Evolutionary conservation across 2,888 invertebrate species (phyloP).

Genomic region (Myopa tessellatipennis): DNA sequence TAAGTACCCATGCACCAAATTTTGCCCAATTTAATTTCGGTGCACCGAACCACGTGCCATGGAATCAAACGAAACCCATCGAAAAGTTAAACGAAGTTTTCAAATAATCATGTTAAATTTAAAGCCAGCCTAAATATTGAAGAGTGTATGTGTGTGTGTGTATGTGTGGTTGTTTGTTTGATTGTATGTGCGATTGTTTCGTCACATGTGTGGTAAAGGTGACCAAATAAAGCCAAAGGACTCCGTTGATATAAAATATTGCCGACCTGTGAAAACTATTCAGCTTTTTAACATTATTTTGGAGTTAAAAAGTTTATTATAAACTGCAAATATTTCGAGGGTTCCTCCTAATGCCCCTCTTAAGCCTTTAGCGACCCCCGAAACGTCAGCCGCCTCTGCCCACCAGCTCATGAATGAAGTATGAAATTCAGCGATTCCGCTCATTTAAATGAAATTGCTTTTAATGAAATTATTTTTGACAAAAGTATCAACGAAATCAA

Average conservation of each 20-base stretch:
- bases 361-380: too few relatives aligned
- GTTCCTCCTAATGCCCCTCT: too few relatives aligned
- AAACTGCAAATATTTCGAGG: too few relatives aligned
- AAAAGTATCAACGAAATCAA: neutral
- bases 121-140: neutral
- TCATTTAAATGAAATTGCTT: neutral
- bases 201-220: too few relatives aligned
- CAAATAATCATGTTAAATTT: neutral
- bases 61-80: neutral
- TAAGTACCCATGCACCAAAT: neutral
- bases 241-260: too few relatives aligned
- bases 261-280: too few relatives aligned
- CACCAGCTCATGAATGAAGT: neutral
- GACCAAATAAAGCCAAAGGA: too few relatives aligned
- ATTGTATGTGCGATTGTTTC: too few relatives aligned
- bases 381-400: too few relatives aligned
- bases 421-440: neutral
- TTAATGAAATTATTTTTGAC: conserved; percentile 8
- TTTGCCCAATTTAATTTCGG: neutral
- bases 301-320: too few relatives aligned
- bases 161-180: too few relatives aligned
- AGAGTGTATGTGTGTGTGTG: neutral
- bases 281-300: too few relatives aligned
- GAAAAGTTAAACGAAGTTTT: neutral
- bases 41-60: neutral